Evolutionary conservation across 37 sponge, comb jelly and placozoan species (phyloP), one percentile per base, ranked within the genome.

Genomic region (Oscarella lobularis): DNA sequence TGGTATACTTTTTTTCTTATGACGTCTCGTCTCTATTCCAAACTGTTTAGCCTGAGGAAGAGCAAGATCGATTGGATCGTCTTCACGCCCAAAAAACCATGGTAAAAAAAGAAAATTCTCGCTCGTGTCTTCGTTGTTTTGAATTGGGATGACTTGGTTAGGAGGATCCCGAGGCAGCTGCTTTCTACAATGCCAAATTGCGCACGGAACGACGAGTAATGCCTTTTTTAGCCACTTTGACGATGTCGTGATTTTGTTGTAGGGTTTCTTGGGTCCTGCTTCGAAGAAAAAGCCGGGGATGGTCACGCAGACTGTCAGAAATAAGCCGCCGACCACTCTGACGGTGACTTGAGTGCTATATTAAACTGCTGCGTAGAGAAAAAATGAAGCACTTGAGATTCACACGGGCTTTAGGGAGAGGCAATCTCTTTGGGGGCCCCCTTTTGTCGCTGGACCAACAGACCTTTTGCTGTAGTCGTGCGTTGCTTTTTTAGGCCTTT

Each of bases 171-270:
- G 85, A 92, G 32, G 84, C 87, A 3, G 79, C 82, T 20, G 91
- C 95, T 27, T 94, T 90, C 79, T 82, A 90, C 65, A 82, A 86
- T 40, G 95, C 95, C 31, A 76, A 83, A 66, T 77, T 84, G 6
- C 84, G 88, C 41, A 94, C 92, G 60, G 88, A 90, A 39, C 79
- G 74, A 67, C 84, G 83, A 68, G 89, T 88, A 36, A 82, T 9
- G 14, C 14, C n/a, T n/a, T n/a, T n/a, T n/a, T n/a, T n/a, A n/a
- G n/a, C n/a, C n/a, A n/a, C n/a, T 9, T 20, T 48, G 20, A 48
- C 20, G 20, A 20, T 48, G 60, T 48, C 60, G 20, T 48, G 20
- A 9, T 48, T 48, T 48, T 20, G 9, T 20, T 9, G 14, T n/a
- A 20, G 37, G 14, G n/a, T 35, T 70, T 36, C 37, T 27, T 70